Evolutionary conservation across 2,888 invertebrate genomes (phyloP).

Genomic region (Morinoia aosen): DNA sequence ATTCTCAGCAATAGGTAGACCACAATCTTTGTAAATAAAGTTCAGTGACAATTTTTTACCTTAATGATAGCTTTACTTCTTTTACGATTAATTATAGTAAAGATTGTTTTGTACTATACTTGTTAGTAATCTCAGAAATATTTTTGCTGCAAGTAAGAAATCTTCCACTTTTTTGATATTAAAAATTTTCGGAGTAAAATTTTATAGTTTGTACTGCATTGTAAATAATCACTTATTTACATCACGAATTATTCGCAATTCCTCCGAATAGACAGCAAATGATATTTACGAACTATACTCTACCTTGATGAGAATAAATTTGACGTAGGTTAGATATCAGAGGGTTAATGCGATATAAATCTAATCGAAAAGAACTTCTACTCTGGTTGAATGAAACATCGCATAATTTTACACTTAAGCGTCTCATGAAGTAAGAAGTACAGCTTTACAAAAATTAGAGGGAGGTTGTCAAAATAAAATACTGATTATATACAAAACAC

Average conservation of each 20-base stretch:
- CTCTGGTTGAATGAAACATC: not conserved
- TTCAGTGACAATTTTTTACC: not conserved
- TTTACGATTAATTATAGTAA: not conserved
- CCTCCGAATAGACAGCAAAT: not conserved
- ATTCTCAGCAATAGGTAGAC: not conserved
- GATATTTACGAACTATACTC: not conserved
- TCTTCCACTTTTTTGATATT: not conserved
- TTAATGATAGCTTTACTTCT: slow-evolving; percentile 20
- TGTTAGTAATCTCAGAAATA: slow-evolving; percentile 8
- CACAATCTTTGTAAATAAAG: not conserved
- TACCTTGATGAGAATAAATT: not conserved
- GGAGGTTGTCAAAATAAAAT: not conserved
- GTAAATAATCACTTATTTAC: not conserved
- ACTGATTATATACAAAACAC: not conserved
- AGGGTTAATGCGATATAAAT: not conserved
- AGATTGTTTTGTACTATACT: slow-evolving; percentile 14
- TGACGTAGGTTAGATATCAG: not conserved
- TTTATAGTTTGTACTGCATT: not conserved
- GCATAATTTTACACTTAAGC: not conserved
- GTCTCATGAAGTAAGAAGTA: not conserved
- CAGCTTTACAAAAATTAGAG: not conserved
- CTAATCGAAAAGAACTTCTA: not conserved
- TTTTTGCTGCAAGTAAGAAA: not conserved
- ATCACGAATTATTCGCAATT: not conserved
- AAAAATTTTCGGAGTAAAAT: not conserved